These are phyloP conservation scores for Pygoscelis antarcticus DNA, from an alignment of 2,113 vertebrate genomes.

Conservation along the genomic window DNA sequence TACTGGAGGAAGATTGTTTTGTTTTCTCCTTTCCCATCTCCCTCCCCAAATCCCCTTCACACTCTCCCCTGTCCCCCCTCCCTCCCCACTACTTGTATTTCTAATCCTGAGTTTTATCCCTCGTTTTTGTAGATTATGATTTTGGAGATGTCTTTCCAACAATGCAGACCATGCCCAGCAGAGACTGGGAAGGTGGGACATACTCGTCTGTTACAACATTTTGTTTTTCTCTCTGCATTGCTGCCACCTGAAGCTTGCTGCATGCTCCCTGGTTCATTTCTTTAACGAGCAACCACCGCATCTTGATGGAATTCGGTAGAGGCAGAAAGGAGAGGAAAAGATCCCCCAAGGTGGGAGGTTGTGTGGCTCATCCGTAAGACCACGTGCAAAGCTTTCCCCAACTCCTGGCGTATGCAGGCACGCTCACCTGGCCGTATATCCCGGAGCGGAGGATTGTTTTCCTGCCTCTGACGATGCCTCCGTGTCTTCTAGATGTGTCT, in stretches of 20 bases:
- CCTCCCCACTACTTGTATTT: slow-evolving; percentile 43
- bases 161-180: slow-evolving; percentile 96
- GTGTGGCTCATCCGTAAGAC: not conserved
- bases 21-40: not conserved
- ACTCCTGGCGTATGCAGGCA: too few species aligned
- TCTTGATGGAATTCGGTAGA: slow-evolving; percentile 65
- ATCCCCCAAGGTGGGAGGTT: not conserved
- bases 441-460: not conserved
- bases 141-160: slow-evolving; percentile 99
- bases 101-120: slow-evolving; percentile 89
- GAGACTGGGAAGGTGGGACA: slow-evolving; percentile 99
- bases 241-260: slow-evolving; percentile 74
- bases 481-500: not conserved
- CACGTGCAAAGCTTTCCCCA: not conserved
- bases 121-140: slow-evolving; percentile 99
- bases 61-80: not conserved
- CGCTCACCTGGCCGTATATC: not conserved
- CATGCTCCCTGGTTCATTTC: slow-evolving; percentile 72
- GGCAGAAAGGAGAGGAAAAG: not conserved
- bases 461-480: not conserved
- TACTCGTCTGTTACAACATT: slow-evolving; percentile 74
- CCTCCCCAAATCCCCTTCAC: slow-evolving; percentile 1
- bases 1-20: not conserved
- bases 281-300: slow-evolving; percentile 9
- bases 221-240: slow-evolving; percentile 60